Evolutionary conservation across 2,888 invertebrate species (phyloP).

Genomic region (Anoplius nigerrimus): DNA sequence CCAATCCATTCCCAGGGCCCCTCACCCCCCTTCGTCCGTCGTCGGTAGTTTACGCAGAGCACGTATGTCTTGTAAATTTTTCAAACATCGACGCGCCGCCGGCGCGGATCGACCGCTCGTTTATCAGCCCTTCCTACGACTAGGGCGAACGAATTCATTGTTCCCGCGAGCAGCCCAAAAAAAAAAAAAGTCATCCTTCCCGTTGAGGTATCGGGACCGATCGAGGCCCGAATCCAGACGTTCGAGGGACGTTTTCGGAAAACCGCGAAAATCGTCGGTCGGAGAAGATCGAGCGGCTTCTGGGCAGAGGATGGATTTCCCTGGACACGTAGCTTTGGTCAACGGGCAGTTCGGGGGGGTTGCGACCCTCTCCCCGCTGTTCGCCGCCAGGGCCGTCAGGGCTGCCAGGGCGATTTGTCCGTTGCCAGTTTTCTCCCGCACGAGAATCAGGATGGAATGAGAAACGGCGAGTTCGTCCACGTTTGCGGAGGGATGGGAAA

Average conservation of each 20-base stretch:
- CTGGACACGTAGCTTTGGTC: background rate
- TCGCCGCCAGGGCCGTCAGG: background rate
- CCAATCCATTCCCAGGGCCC: too few relatives aligned
- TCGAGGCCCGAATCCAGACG: background rate
- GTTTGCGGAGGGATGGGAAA: background rate
- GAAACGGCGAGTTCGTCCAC: slow-evolving; percentile 14
- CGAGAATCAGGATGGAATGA: slow-evolving; percentile 26
- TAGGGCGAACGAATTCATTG: background rate
- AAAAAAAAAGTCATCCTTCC: too few relatives aligned
- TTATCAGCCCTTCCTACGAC: too few relatives aligned
- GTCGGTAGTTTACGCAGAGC: too few relatives aligned
- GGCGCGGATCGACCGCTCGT: too few relatives aligned
- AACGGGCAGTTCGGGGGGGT: background rate
- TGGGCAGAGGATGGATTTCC: slow-evolving; percentile 6
- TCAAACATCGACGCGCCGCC: too few relatives aligned
- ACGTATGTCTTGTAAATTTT: too few relatives aligned
- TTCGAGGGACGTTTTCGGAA: too few relatives aligned
- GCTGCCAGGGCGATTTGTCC: slow-evolving; percentile 21
- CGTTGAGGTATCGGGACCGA: background rate
- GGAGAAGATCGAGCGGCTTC: background rate
- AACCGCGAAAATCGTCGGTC: slow-evolving; percentile 1
- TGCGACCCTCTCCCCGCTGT: background rate
- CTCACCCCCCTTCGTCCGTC: too few relatives aligned
- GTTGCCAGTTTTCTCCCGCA: slow-evolving; percentile 8
- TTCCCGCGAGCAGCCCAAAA: background rate